phyloP scores from a whole-genome alignment of 2,797 vertebrate genomes.

The Oceanodroma leucorhoa region DNA sequence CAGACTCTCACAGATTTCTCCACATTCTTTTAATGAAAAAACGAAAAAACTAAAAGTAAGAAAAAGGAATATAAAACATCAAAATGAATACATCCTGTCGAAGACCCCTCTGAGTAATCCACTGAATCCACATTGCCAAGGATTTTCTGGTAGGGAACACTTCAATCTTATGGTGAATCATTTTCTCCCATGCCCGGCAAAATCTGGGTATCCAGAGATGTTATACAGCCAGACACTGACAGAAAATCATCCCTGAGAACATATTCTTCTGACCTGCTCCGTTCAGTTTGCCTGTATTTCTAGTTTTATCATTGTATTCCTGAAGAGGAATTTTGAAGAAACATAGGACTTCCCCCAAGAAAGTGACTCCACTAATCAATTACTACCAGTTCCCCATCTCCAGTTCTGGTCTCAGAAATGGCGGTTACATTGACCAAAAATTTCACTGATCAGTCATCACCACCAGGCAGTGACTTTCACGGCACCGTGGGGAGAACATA shows the following conservation, averaged over 20 bases:
- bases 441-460: neutral
- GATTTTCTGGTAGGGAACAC: neutral
- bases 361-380: neutral
- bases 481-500: fast-evolving
- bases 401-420: neutral
- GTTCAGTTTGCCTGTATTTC: neutral
- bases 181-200: neutral
- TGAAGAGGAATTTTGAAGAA: neutral
- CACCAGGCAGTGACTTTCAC: neutral
- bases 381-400: neutral
- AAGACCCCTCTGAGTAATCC: neutral
- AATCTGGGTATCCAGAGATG: neutral
- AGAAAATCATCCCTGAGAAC: neutral
- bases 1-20: neutral
- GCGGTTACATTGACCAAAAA: neutral
- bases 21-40: neutral
- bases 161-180: neutral
- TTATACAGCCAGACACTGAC: neutral
- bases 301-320: fast-evolving
- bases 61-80: neutral
- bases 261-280: neutral
- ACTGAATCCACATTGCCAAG: neutral
- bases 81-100: neutral
- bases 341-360: neutral
- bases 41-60: neutral